These are phyloP conservation scores for Polyergus mexicanus DNA, from an alignment of 1,140 invertebrate genomes.

Conservation along the genomic window DNA sequence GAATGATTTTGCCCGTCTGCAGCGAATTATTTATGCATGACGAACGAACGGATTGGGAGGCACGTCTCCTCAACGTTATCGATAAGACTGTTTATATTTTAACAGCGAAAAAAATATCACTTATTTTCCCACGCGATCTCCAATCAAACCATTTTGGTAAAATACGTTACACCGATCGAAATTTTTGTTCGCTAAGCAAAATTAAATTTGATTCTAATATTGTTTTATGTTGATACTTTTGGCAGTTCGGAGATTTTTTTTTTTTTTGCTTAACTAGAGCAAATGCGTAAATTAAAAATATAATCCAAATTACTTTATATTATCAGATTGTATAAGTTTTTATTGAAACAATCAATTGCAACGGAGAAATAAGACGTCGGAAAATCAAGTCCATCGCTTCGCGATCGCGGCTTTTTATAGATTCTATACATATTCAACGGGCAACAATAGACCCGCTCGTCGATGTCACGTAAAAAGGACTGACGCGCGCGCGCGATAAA, in stretches of 20 bases:
- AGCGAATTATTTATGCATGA: slow-evolving; percentile 26
- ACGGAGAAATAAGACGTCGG: neutral
- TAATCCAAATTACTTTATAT: neutral
- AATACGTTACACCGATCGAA: neutral
- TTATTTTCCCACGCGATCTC: neutral
- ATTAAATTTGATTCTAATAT: neutral
- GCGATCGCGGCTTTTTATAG: neutral
- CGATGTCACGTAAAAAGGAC: slow-evolving; percentile 8
- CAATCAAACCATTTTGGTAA: neutral
- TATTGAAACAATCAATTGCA: neutral
- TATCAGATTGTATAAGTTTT: neutral
- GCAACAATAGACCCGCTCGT: neutral
- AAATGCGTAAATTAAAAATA: neutral
- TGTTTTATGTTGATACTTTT: neutral
- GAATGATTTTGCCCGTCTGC: slow-evolving; percentile 31
- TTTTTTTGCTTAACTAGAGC: neutral
- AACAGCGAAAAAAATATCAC: neutral
- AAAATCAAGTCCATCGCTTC: neutral
- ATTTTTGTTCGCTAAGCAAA: neutral
- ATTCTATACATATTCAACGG: slow-evolving; percentile 1
- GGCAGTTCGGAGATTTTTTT: neutral
- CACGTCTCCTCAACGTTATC: neutral
- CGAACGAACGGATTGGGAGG: too few species aligned
- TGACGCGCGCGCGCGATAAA: slow-evolving; percentile 36
- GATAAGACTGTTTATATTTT: slow-evolving; percentile 16